Evolutionary conservation across 2,888 invertebrate species (phyloP), one percentile per base, ranked within the genome.

Genomic region (Dioctria rufipes): DNA sequence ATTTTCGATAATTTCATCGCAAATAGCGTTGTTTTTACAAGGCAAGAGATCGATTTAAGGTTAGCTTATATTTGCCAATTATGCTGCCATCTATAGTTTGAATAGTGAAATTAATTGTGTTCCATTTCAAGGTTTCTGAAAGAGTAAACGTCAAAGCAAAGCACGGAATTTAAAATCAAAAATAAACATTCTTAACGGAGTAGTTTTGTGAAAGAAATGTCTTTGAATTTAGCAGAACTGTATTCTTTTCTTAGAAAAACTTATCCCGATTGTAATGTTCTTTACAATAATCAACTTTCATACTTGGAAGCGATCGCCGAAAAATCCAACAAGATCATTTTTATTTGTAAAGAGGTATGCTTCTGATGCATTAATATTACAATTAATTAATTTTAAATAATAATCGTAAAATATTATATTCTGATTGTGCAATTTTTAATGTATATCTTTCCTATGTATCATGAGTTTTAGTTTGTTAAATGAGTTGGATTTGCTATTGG

Each of bases 241-340:
- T 89, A 88, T 67, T 87, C 88, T 0, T 84, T 87, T 46, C 81
- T 86, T 80, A 85, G 85, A 6, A 85, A 84, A 69, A 86, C 85
- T 80, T 85, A 85, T 9, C 85, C 86, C 6, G 83, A 83, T 37
- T 85, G 84, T 78, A 85, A 85, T 46, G 83, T 87, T 2, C 83
- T 86, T 2, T 87, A 86, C 61, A 83, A 84, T 3, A 78, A 83
- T 3, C 84, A 86, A 3, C 85, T 86, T 0, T 85, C 85, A 2
- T 88, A 88, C 81, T 83, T 88, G 9, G 82, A 80, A 40, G 83
- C 84, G 54, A 82, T 87, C 3, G 80, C 39, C 3, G 61, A 25
- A 61, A 61, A 5, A 39, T 6, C 1, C 6, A 39, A 6, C 6
- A 39, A 13, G 25, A 5, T 2, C 5, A 39, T 61, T 61, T 61